Evolutionary conservation across 2,113 vertebrate genomes (phyloP).

Genomic region (Aix galericulata): DNA sequence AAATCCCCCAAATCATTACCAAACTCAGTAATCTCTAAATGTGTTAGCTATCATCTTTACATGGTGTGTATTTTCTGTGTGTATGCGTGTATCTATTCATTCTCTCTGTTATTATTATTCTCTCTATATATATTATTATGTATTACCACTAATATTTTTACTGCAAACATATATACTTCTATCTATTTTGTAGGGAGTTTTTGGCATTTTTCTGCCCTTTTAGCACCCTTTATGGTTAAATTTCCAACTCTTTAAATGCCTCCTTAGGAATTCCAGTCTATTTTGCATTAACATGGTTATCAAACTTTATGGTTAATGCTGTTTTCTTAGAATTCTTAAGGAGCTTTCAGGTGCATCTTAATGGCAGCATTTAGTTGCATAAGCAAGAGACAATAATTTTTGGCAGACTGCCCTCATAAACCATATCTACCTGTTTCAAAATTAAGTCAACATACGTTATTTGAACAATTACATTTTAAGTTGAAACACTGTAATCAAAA

Average conservation of each 20-base stretch:
- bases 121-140: too few relatives aligned
- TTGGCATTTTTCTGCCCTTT: background rate
- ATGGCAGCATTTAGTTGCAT: background rate
- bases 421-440: background rate
- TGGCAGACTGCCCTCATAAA: background rate
- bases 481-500: background rate
- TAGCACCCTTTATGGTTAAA: background rate
- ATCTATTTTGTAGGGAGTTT: background rate
- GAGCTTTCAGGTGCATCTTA: background rate
- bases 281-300: background rate
- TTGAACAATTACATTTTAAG: background rate
- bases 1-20: background rate
- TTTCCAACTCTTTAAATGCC: background rate
- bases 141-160: too few relatives aligned
- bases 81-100: background rate
- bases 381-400: background rate
- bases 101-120: too few relatives aligned
- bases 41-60: background rate
- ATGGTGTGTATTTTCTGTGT: rapidly evolving
- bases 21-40: background rate
- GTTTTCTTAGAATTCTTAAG: background rate
- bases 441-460: background rate
- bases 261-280: background rate
- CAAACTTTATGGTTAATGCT: background rate
- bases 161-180: too few relatives aligned